These are phyloP conservation scores for Epizoanthus stellaris DNA, from an alignment of 92 coral and sea anemone species.

Conservation along the genomic window DNA sequence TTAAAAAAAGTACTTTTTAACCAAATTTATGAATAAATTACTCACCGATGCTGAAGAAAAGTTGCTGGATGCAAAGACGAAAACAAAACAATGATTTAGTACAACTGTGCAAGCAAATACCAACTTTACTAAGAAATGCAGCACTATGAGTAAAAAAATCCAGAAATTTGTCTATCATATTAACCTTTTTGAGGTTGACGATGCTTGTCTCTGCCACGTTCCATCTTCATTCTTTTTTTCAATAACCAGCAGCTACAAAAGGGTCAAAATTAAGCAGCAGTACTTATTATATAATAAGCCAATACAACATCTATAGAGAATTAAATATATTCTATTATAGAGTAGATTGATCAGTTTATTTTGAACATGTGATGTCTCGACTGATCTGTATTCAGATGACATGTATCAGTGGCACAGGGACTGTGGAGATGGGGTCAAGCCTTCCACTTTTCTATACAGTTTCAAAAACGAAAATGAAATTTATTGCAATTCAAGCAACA, in stretches of 20 bases:
- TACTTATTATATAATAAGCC: background rate
- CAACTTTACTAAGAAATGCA: background rate
- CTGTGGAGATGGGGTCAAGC: too few species aligned
- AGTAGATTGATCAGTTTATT: too few species aligned
- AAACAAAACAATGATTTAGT: background rate
- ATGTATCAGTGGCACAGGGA: too few species aligned
- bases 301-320: background rate
- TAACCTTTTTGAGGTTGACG: constrained; percentile 62
- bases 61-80: constrained; percentile 59
- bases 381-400: too few species aligned
- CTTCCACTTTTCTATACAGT: too few species aligned
- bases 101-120: background rate
- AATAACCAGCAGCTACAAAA: constrained; percentile 74
- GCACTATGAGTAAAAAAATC: background rate
- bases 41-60: constrained; percentile 94
- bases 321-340: background rate
- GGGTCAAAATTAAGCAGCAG: too few species aligned
- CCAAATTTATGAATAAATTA: background rate
- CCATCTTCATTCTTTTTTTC: constrained; percentile 96
- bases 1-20: background rate
- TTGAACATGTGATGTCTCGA: too few species aligned
- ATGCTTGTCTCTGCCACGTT: constrained; percentile 83
- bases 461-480: too few species aligned
- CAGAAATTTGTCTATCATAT: too few species aligned
- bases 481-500: too few species aligned